Evolutionary conservation across 2,797 vertebrate genomes (phyloP).

Genomic region (Lutra lutra): DNA sequence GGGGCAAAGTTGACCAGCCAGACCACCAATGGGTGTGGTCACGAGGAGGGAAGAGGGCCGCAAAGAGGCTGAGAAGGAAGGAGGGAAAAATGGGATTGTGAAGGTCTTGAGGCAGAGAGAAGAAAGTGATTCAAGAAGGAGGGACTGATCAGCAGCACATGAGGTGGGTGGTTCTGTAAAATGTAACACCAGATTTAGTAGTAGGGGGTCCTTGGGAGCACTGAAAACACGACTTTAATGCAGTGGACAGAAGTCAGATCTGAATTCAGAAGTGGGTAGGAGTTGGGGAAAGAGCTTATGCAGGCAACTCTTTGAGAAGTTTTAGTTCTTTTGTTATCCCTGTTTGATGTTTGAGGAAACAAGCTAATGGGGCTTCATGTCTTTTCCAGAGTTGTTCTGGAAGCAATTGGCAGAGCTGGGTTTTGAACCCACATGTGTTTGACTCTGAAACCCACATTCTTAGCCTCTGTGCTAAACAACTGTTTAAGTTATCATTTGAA

Average conservation of each 20-base stretch:
- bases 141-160: too few species aligned
- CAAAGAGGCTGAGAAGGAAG: neutral
- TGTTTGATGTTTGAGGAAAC: neutral
- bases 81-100: neutral
- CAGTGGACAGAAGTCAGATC: neutral
- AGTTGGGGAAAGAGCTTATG: neutral
- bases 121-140: neutral
- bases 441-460: neutral
- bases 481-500: conserved; percentile 54
- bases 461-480: neutral
- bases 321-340: neutral
- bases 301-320: neutral
- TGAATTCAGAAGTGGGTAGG: neutral
- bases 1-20: neutral
- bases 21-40: accelerated
- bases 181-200: neutral
- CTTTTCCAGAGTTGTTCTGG: neutral
- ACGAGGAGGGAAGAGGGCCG: neutral
- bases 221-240: neutral
- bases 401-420: neutral
- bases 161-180: neutral
- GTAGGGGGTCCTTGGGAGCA: neutral
- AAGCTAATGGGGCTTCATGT: neutral
- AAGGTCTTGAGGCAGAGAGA: neutral
- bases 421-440: neutral